phyloP scores from a whole-genome alignment of 2,797 vertebrate species.

The Chloroceryle amazona region DNA sequence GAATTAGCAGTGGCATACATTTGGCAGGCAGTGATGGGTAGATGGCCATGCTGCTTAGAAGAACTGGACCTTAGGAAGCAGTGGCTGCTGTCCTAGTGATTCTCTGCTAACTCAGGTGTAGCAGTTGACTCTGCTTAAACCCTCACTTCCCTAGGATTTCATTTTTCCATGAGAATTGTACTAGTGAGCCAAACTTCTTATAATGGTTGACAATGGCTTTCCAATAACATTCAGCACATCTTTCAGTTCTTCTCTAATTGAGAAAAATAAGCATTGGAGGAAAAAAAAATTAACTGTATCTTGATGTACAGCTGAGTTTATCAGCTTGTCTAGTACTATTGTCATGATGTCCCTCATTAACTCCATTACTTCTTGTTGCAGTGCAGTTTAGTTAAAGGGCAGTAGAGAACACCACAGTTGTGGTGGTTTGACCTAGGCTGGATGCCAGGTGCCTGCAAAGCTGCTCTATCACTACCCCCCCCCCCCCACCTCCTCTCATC shows the following conservation, averaged over 20 bases:
- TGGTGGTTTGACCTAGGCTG: too few species aligned
- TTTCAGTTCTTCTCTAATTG: not conserved
- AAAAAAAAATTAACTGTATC: not conserved
- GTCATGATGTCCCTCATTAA: not conserved
- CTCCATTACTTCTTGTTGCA: not conserved
- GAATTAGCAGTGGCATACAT: slow-evolving; percentile 1
- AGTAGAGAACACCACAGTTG: not conserved
- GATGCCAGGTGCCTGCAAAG: too few species aligned
- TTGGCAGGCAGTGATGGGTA: slow-evolving; percentile 48
- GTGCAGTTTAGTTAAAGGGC: slow-evolving; percentile 33
- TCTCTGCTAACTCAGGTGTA: slow-evolving; percentile 51
- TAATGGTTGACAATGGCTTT: not conserved
- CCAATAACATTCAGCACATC: not conserved
- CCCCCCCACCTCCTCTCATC: too few species aligned
- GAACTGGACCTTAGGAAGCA: slow-evolving; percentile 18
- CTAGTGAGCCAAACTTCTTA: not conserved
- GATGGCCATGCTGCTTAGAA: slow-evolving; percentile 25
- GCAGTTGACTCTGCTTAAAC: slow-evolving; percentile 5
- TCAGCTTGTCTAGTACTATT: not conserved
- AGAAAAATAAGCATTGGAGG: not conserved
- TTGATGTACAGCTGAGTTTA: not conserved
- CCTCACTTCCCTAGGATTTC: not conserved
- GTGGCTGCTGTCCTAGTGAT: not conserved
- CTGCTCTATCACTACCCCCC: too few species aligned
- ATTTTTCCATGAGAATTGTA: not conserved